phyloP scores from a whole-genome alignment of 2,113 vertebrate species.

The Megaceryle torquata region DNA sequence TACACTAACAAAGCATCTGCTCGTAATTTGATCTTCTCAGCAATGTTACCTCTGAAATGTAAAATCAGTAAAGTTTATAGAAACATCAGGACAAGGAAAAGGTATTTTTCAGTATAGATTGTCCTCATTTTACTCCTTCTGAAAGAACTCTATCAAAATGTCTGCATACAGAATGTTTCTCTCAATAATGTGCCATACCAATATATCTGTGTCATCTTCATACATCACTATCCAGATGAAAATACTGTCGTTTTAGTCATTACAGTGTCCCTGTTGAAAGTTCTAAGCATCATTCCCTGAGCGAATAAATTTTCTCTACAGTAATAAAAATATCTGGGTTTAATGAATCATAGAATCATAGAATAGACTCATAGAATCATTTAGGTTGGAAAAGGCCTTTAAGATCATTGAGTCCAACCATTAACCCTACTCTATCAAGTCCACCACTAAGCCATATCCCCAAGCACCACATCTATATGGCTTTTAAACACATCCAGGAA shows the following conservation, averaged over 20 bases:
- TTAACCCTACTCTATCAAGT: too few relatives aligned
- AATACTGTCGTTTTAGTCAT: neutral
- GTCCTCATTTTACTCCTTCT: neutral
- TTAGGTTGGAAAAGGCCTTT: too few relatives aligned
- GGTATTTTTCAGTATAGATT: neutral
- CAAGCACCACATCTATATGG: too few relatives aligned
- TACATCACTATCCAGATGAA: neutral
- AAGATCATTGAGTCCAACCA: too few relatives aligned
- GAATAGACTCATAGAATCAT: too few relatives aligned
- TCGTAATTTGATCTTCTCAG: neutral
- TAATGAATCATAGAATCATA: neutral
- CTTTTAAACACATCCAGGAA: too few relatives aligned
- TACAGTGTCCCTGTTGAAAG: neutral
- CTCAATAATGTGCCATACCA: neutral
- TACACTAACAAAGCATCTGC: conserved; percentile 2
- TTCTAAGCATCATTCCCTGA: neutral
- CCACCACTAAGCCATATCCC: too few relatives aligned
- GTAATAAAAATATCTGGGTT: neutral
- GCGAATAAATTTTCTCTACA: neutral
- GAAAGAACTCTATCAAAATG: neutral
- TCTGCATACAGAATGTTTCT: neutral
- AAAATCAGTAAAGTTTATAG: neutral
- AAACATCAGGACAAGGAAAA: neutral
- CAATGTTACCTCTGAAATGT: neutral
- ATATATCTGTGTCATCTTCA: neutral